A percentile compares a stretch with the other conserved stretches of the same genome.
phyloP scores from a whole-genome alignment of 1,140 invertebrate genomes.

The Drosophila malerkotliana region DNA sequence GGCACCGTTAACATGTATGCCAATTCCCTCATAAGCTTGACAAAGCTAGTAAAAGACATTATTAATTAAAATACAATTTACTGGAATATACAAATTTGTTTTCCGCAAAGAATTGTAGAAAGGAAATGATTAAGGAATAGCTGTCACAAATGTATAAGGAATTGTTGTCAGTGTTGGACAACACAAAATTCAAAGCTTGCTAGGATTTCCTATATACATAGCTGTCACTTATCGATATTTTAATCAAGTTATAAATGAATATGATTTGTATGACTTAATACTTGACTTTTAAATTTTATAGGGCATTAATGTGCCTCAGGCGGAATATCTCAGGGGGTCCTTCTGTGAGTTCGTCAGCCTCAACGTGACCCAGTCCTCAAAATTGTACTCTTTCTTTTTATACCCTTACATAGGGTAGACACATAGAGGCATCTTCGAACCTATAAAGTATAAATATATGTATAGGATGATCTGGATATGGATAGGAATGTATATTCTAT shows the following conservation, averaged over 20 bases:
- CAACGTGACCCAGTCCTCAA: too few species aligned
- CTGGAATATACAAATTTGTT: neutral
- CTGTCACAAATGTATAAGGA: neutral
- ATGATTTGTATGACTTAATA: too few species aligned
- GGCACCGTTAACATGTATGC: constrained; percentile 1
- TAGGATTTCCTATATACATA: neutral
- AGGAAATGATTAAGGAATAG: neutral
- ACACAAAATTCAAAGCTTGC: neutral
- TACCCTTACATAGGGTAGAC: too few species aligned
- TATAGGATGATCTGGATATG: too few species aligned
- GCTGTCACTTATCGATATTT: neutral
- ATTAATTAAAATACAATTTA: neutral
- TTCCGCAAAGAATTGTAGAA: neutral
- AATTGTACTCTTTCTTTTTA: too few species aligned
- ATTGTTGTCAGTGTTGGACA: neutral
- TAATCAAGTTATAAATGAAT: neutral
- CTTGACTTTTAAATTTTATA: too few species aligned
- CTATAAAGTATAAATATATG: too few species aligned
- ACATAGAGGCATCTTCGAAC: too few species aligned
- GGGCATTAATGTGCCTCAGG: too few species aligned
- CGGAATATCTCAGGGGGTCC: too few species aligned
- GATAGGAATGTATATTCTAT: too few species aligned
- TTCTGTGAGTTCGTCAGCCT: too few species aligned
- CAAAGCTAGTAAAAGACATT: neutral
- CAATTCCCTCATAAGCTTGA: constrained; percentile 3